Evolutionary conservation across 2,888 invertebrate species (phyloP).

Genomic region (Melipona bicolor): DNA sequence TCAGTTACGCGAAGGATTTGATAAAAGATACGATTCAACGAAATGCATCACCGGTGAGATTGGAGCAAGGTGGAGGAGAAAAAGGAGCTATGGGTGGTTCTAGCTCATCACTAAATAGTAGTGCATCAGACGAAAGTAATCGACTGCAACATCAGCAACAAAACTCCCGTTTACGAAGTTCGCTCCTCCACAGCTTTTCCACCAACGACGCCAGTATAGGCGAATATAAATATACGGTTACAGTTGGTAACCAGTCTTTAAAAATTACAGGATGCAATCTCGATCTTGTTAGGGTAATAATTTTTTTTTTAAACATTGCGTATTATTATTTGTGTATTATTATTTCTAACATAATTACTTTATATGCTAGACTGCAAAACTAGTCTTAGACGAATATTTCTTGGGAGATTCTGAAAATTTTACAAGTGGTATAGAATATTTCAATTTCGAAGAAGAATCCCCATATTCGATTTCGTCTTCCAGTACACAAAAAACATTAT

Average conservation of each 20-base stretch:
- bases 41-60: conserved; percentile 95
- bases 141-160: conserved; percentile 83
- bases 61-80: conserved; percentile 86
- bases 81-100: conserved; percentile 88
- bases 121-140: conserved; percentile 88
- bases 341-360: conserved; percentile 19
- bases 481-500: conserved; percentile 66
- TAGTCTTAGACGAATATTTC: conserved; percentile 95
- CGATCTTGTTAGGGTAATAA: conserved; percentile 92
- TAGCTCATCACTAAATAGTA: conserved; percentile 92
- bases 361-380: conserved; percentile 90
- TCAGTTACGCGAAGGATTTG: conserved; percentile 94
- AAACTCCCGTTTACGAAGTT: conserved; percentile 86
- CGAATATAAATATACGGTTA: conserved; percentile 95
- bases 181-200: conserved; percentile 91
- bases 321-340: conserved; percentile 3
- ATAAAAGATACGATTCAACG: conserved; percentile 98
- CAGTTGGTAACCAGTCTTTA: conserved; percentile 92
- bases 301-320: conserved; percentile 2
- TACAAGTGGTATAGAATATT: conserved; percentile 79
- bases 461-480: conserved; percentile 63
- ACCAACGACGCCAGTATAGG: conserved; percentile 93
- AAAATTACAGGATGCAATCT: conserved; percentile 94
- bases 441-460: conserved; percentile 80
- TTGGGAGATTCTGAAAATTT: conserved; percentile 79